phyloP scores from a whole-genome alignment of 2,113 vertebrate species.

The Neoarius graeffei region DNA sequence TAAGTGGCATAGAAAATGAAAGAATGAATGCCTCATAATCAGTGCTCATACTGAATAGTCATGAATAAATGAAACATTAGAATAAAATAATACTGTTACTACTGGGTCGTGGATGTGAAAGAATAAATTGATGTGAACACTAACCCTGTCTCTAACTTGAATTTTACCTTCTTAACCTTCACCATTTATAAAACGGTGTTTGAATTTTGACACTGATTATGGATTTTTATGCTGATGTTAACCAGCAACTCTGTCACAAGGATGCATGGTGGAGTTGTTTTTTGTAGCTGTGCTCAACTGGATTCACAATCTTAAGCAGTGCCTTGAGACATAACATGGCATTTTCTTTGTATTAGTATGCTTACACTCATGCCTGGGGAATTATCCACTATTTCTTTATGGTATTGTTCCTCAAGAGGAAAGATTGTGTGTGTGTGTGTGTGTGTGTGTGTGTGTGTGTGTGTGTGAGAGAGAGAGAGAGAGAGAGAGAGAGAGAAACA shows the following conservation, averaged over 20 bases:
- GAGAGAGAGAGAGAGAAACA: background rate
- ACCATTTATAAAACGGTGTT: too few relatives aligned
- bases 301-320: constrained; percentile 11
- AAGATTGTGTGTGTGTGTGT: background rate
- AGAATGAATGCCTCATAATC: background rate
- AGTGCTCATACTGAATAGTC: background rate
- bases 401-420: background rate
- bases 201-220: background rate
- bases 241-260: background rate
- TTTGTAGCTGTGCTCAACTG: background rate
- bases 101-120: background rate
- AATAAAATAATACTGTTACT: background rate
- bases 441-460: background rate
- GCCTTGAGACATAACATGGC: constrained; percentile 10
- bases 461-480: background rate
- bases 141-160: background rate
- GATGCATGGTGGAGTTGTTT: background rate
- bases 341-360: constrained; percentile 5
- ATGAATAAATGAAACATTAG: background rate
- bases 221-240: background rate
- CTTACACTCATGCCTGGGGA: background rate
- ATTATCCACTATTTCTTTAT: constrained; percentile 1
- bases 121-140: background rate
- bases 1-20: too few relatives aligned
- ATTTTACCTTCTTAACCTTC: too few relatives aligned